A percentile compares a stretch with the other conserved stretches of the same genome.
Conservation (phyloP, 2,113 vertebrate species). For the Picathartes gymnocephalus region DNA sequence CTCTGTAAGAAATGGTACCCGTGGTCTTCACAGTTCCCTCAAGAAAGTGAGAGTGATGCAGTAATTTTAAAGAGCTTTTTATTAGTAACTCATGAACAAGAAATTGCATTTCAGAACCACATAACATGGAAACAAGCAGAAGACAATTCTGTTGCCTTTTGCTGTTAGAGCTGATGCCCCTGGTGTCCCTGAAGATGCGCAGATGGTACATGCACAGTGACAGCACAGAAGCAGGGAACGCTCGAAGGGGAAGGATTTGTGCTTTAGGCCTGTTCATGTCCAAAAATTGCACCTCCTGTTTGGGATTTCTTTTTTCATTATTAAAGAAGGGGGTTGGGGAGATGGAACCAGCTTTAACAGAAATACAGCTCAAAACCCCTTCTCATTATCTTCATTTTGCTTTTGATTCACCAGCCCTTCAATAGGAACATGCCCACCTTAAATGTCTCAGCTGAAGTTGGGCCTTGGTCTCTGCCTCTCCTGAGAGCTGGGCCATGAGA, state of each 20-base stretch:
- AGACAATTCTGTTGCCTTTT: neutral
- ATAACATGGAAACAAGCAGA: neutral
- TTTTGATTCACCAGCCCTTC: neutral
- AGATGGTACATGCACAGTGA: neutral
- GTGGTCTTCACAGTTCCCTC: rapidly evolving
- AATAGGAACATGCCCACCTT: rapidly evolving
- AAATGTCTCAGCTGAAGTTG: neutral
- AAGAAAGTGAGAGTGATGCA: neutral
- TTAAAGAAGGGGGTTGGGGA: neutral
- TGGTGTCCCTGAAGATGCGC: neutral
- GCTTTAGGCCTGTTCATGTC: neutral
- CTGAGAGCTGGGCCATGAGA: neutral
- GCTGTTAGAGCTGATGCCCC: neutral
- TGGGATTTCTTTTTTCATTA: neutral
- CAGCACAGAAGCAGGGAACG: neutral
- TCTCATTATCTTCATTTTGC: neutral
- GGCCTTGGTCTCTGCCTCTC: neutral
- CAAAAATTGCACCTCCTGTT: neutral
- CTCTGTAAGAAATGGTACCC: rapidly evolving
- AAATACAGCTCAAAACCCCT: neutral
- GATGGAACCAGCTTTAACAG: neutral
- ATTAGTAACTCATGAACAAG: conserved; percentile 32
- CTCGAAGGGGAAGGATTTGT: neutral
- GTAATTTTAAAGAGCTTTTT: neutral
- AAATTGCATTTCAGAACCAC: neutral